phyloP scores from a whole-genome alignment of 2,113 vertebrate species.

The human region GRCh38 chr6:70473001-70473500 shows the following conservation, averaged over 20 bases:
- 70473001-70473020: neutral
- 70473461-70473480: neutral
- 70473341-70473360: neutral
- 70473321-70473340: neutral
- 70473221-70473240: neutral
- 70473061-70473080: neutral
- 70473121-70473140: neutral
- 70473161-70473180: neutral
- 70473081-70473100: neutral
- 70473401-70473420: neutral
- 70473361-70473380: neutral
- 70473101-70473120: conserved; percentile 14
- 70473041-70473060: neutral
- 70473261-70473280: neutral
- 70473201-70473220: neutral
- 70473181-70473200: neutral
- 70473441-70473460: neutral
- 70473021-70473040: neutral
- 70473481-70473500: neutral
- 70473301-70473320: neutral
- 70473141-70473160: neutral
- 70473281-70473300: neutral
- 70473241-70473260: neutral
- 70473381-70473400: neutral
- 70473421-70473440: neutral